These are phyloP conservation scores for Cervus canadensis DNA, from an alignment of 2,113 vertebrate species.

Conservation along the genomic window DNA sequence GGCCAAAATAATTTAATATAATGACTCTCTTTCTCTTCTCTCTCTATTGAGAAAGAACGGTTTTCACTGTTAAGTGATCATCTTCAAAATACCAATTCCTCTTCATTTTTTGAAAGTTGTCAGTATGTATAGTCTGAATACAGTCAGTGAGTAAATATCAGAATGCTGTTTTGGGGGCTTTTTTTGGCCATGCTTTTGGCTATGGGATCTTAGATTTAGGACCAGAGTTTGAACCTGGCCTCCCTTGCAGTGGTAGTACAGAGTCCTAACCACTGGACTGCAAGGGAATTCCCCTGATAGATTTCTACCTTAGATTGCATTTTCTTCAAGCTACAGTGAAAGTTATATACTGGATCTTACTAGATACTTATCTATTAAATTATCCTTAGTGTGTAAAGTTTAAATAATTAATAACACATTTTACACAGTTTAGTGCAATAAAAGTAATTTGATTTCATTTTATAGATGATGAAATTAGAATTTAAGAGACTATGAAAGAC, in stretches of 20 bases:
- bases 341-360: neutral
- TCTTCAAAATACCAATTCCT: neutral
- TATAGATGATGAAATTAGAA: neutral
- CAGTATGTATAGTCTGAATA: neutral
- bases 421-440: neutral
- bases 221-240: neutral
- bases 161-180: neutral
- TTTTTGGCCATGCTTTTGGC: neutral
- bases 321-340: neutral
- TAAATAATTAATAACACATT: conserved; percentile 14
- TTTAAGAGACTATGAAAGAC: neutral
- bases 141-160: neutral
- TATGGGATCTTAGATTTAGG: neutral
- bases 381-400: neutral
- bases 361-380: neutral
- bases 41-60: neutral
- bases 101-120: neutral
- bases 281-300: neutral
- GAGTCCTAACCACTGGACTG: neutral
- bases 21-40: neutral
- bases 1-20: neutral
- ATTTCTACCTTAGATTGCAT: neutral
- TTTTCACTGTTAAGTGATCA: neutral
- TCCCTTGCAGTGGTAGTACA: neutral
- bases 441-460: neutral